A percentile compares a stretch with the other conserved stretches of the same genome.
Evolutionary conservation across 2,888 invertebrate genomes (phyloP).

Genomic region (Nephrocerus scutellatus): DNA sequence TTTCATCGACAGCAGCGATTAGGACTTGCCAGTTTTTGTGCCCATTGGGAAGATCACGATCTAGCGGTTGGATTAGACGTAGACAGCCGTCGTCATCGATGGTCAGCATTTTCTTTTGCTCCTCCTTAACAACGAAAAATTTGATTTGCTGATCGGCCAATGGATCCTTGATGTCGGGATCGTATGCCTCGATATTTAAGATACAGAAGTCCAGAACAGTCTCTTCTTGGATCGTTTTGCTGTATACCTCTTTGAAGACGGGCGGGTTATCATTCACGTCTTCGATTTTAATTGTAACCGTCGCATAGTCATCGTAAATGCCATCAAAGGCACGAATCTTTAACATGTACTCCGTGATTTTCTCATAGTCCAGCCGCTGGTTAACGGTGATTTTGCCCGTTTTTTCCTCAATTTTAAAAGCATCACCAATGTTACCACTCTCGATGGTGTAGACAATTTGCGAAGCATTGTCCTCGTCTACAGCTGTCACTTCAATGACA

Average conservation of each 20-base stretch:
- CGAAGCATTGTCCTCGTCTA: slow-evolving; percentile 83
- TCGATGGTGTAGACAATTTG: slow-evolving; percentile 81
- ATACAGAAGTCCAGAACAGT: slow-evolving; percentile 62
- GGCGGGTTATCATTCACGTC: slow-evolving; percentile 93
- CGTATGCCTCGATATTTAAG: slow-evolving; percentile 65
- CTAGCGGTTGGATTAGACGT: slow-evolving; percentile 57
- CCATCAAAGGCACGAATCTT: slow-evolving; percentile 80
- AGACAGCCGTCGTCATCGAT: slow-evolving; percentile 73
- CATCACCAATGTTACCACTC: slow-evolving; percentile 76
- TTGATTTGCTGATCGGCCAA: slow-evolving; percentile 69
- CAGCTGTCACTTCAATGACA: slow-evolving; percentile 81
- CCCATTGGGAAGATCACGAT: slow-evolving; percentile 84
- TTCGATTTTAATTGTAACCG: slow-evolving; percentile 75
- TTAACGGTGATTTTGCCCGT: slow-evolving; percentile 82
- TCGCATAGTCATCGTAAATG: slow-evolving; percentile 71
- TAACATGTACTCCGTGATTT: slow-evolving; percentile 75
- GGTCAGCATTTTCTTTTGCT: slow-evolving; percentile 62
- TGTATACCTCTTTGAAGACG: slow-evolving; percentile 66
- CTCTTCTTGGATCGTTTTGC: slow-evolving; percentile 71
- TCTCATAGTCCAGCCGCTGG: slow-evolving; percentile 73
- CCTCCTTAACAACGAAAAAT: slow-evolving; percentile 65
- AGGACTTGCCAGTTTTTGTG: slow-evolving; percentile 70
- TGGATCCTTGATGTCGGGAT: slow-evolving; percentile 76
- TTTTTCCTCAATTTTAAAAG: slow-evolving; percentile 75
- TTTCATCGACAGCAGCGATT: slow-evolving; percentile 69